Percentiles rank a stretch among this genome's conserved stretches.
These are phyloP conservation scores for Pammene fasciana DNA, from an alignment of 2,888 invertebrate genomes.

Conservation along the genomic window DNA sequence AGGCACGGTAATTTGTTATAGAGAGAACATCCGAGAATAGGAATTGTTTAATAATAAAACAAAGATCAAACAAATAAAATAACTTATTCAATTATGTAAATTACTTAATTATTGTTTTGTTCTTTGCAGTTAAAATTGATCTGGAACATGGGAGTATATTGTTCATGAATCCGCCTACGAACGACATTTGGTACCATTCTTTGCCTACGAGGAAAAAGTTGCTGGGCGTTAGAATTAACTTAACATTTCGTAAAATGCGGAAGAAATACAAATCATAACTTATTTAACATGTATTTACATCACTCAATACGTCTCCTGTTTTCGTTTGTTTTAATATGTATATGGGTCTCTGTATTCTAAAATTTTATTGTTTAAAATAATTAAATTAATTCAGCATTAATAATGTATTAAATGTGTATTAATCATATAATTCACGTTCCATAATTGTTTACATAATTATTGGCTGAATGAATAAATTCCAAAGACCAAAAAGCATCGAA, in stretches of 20 bases:
- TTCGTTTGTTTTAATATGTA: not conserved
- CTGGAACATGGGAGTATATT: constrained; percentile 87
- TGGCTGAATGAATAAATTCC: constrained; percentile 29
- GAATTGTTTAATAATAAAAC: not conserved
- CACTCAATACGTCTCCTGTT: not conserved
- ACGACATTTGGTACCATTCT: constrained; percentile 87
- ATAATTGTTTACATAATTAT: not conserved
- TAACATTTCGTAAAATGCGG: constrained; percentile 85
- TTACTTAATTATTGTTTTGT: constrained; percentile 31
- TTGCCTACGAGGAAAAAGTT: constrained; percentile 84
- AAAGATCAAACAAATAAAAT: not conserved
- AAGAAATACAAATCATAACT: constrained; percentile 29
- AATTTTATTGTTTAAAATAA: not conserved
- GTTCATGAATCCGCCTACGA: constrained; percentile 88
- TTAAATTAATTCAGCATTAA: not conserved
- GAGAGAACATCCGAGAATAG: not conserved
- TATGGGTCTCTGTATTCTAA: no score
- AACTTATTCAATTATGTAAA: not conserved
- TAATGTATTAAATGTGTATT: no score
- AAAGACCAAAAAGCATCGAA: not conserved
- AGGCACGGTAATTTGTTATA: no score
- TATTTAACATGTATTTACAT: not conserved
- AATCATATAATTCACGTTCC: not conserved
- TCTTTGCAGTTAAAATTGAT: constrained; percentile 80
- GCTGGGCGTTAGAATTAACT: constrained; percentile 84